These are phyloP conservation scores for Nematolebias whitei DNA, from an alignment of 2,113 vertebrate species.

Conservation along the genomic window DNA sequence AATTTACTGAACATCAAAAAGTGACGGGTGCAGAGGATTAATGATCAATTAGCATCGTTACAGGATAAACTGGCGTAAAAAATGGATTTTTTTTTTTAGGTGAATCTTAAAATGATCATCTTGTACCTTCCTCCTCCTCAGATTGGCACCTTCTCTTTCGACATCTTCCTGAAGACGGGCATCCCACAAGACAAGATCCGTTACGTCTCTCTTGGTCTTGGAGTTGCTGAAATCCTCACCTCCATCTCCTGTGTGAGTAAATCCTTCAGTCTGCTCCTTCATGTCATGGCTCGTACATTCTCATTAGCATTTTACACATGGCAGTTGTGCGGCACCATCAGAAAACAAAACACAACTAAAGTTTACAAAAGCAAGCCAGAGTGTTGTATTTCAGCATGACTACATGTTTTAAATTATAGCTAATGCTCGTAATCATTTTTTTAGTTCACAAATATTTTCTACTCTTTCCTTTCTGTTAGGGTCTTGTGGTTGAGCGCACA, in stretches of 20 bases:
- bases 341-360: too few species aligned
- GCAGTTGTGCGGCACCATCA: background rate
- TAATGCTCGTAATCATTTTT: background rate
- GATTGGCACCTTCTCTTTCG: slow-evolving; percentile 83
- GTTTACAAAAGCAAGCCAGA: too few species aligned
- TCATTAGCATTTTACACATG: background rate
- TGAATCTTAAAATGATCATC: background rate
- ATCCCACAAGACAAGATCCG: slow-evolving; percentile 76
- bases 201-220: slow-evolving; percentile 83
- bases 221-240: slow-evolving; percentile 77
- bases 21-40: too few species aligned
- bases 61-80: background rate
- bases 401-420: too few species aligned
- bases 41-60: too few species aligned
- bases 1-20: too few species aligned
- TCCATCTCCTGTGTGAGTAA: slow-evolving; percentile 81
- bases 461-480: slow-evolving; percentile 59
- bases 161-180: slow-evolving; percentile 79
- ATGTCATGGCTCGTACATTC: background rate
- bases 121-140: slow-evolving; percentile 33
- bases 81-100: background rate
- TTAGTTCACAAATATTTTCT: background rate
- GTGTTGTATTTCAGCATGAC: too few species aligned
- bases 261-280: background rate
- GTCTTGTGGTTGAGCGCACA: slow-evolving; percentile 79